phyloP scores from a whole-genome alignment of 2,888 invertebrate genomes.

The Pandemis heparana region DNA sequence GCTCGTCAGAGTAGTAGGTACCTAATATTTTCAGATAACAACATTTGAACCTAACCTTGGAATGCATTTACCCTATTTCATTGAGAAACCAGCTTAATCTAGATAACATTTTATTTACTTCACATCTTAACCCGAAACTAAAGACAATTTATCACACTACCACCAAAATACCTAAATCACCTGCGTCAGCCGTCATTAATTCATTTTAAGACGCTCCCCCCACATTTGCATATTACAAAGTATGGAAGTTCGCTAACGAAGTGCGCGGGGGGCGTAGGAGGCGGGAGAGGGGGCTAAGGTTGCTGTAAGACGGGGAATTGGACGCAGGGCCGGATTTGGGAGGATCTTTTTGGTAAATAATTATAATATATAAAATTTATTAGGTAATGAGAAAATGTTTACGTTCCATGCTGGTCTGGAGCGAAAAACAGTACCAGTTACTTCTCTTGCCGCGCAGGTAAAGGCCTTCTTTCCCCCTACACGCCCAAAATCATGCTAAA shows the following conservation, averaged over 20 bases:
- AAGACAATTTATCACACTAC: slow-evolving; percentile 48
- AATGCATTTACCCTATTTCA: no score
- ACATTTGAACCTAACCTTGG: no score
- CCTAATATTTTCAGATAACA: no score
- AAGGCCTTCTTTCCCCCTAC: no score
- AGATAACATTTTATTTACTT: not conserved
- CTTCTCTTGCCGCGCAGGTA: no score
- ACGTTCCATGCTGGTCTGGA: no score
- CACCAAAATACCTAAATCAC: slow-evolving; percentile 61
- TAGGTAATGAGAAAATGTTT: no score
- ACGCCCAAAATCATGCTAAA: no score
- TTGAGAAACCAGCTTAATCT: no score
- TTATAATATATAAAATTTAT: not conserved
- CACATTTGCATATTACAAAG: slow-evolving; percentile 86
- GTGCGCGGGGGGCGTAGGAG: slow-evolving; percentile 56
- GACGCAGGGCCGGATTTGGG: slow-evolving; percentile 66
- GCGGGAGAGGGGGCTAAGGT: slow-evolving; percentile 69
- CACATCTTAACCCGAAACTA: slow-evolving; percentile 43
- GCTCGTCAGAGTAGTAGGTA: no score
- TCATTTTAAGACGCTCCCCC: slow-evolving; percentile 84
- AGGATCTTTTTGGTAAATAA: not conserved
- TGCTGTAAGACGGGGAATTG: slow-evolving; percentile 84
- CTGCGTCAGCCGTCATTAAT: slow-evolving; percentile 78
- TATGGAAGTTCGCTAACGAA: slow-evolving; percentile 85
- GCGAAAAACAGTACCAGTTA: no score